These are phyloP conservation scores for Sarcophaga bullata DNA, from an alignment of 1,140 invertebrate species.

Conservation along the genomic window DNA sequence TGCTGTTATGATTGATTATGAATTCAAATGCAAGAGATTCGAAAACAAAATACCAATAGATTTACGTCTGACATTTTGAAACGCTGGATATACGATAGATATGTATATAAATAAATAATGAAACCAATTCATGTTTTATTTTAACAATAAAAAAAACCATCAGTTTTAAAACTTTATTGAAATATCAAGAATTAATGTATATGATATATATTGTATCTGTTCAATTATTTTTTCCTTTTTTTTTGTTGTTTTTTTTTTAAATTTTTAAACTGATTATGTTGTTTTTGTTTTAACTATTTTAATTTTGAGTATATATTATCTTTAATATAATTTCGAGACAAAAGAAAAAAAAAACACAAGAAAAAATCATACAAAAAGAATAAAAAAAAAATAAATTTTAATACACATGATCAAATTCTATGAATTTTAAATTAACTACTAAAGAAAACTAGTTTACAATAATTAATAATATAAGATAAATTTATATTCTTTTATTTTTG, in stretches of 20 bases:
- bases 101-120: background rate
- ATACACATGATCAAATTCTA: slow-evolving; percentile 35
- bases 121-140: slow-evolving; percentile 31
- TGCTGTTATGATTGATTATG: slow-evolving; percentile 7
- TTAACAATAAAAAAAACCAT: slow-evolving; percentile 39
- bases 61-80: background rate
- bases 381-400: too few relatives aligned
- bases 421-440: slow-evolving; percentile 41
- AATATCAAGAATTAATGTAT: slow-evolving; percentile 36
- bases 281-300: slow-evolving; percentile 31
- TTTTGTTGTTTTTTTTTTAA: slow-evolving; percentile 26
- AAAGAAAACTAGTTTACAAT: slow-evolving; percentile 40
- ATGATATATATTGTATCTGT: slow-evolving; percentile 19
- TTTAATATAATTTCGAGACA: slow-evolving; percentile 19
- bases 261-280: slow-evolving; percentile 25
- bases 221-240: background rate
- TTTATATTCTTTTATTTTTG: too few relatives aligned
- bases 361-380: background rate
- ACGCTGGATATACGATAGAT: background rate
- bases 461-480: slow-evolving; percentile 30
- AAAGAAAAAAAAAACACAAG: background rate
- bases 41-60: background rate
- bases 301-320: slow-evolving; percentile 7
- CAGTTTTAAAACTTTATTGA: slow-evolving; percentile 40
- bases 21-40: background rate